Conservation (phyloP, 2,113 vertebrate genomes). For the Hippocampus guttulatus region DNA sequence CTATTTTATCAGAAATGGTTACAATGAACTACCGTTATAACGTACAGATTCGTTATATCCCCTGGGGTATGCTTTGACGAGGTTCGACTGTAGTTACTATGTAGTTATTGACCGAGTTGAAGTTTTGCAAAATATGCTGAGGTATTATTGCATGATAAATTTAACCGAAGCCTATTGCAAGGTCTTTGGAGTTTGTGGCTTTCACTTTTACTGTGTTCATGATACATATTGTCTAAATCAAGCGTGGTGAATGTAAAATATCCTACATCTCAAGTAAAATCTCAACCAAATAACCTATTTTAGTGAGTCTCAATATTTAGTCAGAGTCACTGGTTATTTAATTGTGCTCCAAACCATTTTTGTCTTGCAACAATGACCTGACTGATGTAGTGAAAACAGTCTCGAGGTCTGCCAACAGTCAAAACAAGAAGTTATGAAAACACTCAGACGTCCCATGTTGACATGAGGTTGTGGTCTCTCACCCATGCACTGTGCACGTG, state of each 20-base stretch:
- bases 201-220: not conserved
- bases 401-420: conserved; percentile 43
- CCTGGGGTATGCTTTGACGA: too few species aligned
- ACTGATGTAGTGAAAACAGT: conserved; percentile 42
- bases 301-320: not conserved
- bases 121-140: not conserved
- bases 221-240: not conserved
- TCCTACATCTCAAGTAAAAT: not conserved
- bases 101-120: not conserved
- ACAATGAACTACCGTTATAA: too few species aligned
- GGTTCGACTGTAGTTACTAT: too few species aligned
- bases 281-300: not conserved
- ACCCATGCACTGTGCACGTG: conserved; percentile 21
- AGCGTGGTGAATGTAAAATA: not conserved
- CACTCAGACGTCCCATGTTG: conserved; percentile 24
- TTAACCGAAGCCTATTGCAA: too few species aligned
- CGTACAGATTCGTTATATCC: too few species aligned
- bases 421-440: conserved; percentile 59
- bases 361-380: conserved; percentile 42
- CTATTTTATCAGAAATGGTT: too few species aligned
- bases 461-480: conserved; percentile 27
- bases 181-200: not conserved
- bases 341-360: conserved; percentile 41
- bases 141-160: too few species aligned
- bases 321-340: conserved; percentile 12